Percentiles rank a stretch among this genome's conserved stretches.
phyloP scores from a whole-genome alignment of 2,113 vertebrate species.

The Setophaga coronata region DNA sequence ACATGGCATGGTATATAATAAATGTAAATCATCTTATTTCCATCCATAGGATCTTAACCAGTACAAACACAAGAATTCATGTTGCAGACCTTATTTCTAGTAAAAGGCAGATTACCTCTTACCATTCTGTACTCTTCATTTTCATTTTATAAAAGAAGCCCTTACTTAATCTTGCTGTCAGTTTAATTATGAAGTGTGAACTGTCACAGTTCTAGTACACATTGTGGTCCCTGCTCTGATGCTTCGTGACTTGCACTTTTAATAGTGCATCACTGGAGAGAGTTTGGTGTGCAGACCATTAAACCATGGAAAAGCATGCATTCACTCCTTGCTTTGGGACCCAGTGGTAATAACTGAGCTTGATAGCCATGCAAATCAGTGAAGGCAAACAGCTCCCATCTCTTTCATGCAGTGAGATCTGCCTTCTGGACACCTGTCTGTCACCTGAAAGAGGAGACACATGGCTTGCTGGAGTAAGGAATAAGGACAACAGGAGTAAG shows the following conservation, averaged over 20 bases:
- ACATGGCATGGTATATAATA: background rate
- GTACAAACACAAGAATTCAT: background rate
- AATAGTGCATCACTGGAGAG: background rate
- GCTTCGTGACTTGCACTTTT: background rate
- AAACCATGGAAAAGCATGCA: background rate
- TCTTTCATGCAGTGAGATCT: background rate
- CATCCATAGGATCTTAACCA: background rate
- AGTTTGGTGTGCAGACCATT: background rate
- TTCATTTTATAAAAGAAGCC: background rate
- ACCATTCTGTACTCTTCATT: background rate
- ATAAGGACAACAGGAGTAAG: background rate
- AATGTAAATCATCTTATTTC: background rate
- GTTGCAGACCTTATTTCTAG: background rate
- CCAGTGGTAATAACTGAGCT: background rate
- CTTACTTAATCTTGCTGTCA: background rate
- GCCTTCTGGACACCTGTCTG: background rate
- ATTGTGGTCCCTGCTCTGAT: background rate
- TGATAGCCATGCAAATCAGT: background rate
- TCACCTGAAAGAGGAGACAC: background rate
- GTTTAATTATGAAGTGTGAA: slow-evolving; percentile 30
- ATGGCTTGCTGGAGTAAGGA: background rate
- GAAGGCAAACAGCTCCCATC: background rate
- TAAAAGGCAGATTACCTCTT: background rate
- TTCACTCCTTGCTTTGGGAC: background rate
- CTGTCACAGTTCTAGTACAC: background rate